These are phyloP conservation scores for Leptopilina boulardi DNA, from an alignment of 1,140 invertebrate species.

Conservation along the genomic window DNA sequence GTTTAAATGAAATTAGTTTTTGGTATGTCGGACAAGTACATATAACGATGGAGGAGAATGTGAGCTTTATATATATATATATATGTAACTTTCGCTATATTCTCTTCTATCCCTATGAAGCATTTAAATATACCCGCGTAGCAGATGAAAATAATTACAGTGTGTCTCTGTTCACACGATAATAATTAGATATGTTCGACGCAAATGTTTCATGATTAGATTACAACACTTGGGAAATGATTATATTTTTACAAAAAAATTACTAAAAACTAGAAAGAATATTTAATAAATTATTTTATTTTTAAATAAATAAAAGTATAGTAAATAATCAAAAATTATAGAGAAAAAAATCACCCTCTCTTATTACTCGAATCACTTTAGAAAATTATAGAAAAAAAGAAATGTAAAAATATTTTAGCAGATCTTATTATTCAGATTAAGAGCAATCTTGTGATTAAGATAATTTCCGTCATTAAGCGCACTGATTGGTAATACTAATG, in stretches of 20 bases:
- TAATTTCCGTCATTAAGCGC: slow-evolving; percentile 6
- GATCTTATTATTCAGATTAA: not conserved
- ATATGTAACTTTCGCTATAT: slow-evolving; percentile 52
- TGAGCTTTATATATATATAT: too few species aligned
- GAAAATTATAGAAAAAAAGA: too few species aligned
- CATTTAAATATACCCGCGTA: too few species aligned
- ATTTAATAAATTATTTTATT: too few species aligned
- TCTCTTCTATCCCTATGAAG: slow-evolving; percentile 51
- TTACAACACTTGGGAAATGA: slow-evolving; percentile 35
- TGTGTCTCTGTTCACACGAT: slow-evolving; percentile 65
- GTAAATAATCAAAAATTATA: too few species aligned
- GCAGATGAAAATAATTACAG: slow-evolving; percentile 67
- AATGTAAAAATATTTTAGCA: too few species aligned
- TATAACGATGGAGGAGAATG: slow-evolving; percentile 20
- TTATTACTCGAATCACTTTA: too few species aligned
- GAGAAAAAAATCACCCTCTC: too few species aligned
- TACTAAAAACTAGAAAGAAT: too few species aligned
- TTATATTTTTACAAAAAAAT: too few species aligned
- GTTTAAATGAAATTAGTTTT: slow-evolving; percentile 65
- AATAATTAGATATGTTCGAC: slow-evolving; percentile 57
- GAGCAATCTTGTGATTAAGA: not conserved
- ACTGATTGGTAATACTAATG: slow-evolving; percentile 6
- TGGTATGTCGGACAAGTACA: slow-evolving; percentile 39
- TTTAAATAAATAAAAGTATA: too few species aligned
- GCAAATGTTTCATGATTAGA: slow-evolving; percentile 1